These are phyloP conservation scores for Mustela nigripes DNA, from an alignment of 2,113 vertebrate species.

Conservation along the genomic window DNA sequence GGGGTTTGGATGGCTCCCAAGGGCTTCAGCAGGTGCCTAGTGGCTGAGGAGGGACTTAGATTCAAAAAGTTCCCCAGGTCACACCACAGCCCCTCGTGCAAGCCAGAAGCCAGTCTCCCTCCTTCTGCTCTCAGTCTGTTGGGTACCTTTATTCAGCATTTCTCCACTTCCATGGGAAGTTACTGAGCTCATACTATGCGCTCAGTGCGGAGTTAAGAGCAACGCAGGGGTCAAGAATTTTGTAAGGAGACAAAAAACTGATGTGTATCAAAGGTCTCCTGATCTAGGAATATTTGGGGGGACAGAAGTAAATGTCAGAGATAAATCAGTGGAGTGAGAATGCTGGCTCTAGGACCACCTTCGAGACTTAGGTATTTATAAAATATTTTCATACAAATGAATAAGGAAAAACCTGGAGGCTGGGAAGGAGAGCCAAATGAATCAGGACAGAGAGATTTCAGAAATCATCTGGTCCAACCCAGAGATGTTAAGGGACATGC, in stretches of 20 bases:
- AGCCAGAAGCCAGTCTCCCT: constrained; percentile 16
- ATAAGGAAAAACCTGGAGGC: background rate
- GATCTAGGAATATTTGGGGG: background rate
- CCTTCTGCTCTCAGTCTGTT: background rate
- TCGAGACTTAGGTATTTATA: background rate
- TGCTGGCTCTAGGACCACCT: background rate
- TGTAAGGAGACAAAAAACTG: constrained; percentile 4
- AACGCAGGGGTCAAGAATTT: background rate
- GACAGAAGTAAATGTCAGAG: background rate
- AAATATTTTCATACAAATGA: constrained; percentile 24
- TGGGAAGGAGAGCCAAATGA: background rate
- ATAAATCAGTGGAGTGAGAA: background rate
- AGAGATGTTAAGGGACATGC: background rate
- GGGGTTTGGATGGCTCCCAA: background rate
- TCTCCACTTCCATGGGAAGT: background rate
- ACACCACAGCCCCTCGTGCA: background rate
- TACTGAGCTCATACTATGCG: background rate
- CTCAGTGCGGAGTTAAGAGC: background rate
- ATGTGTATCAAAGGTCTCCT: background rate
- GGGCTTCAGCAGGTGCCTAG: background rate
- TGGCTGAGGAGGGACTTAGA: background rate
- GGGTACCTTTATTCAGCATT: background rate
- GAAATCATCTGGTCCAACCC: background rate
- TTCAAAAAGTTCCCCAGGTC: background rate
- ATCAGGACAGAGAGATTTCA: background rate